Evolutionary conservation across 2,888 invertebrate genomes (phyloP).

Genomic region (Caenorhabditis sp.): DNA sequence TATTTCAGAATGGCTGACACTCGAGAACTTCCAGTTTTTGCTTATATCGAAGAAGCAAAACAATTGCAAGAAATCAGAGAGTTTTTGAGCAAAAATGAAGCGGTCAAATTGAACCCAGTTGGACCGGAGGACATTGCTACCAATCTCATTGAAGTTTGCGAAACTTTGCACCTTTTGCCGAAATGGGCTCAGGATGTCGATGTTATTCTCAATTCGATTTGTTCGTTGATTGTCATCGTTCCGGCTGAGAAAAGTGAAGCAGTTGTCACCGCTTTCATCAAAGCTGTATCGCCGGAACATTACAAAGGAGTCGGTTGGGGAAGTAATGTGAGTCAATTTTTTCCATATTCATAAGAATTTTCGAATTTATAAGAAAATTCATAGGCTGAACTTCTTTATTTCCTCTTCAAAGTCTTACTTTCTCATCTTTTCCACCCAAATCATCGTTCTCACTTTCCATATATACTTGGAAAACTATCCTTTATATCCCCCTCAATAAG

Average conservation of each 20-base stretch:
- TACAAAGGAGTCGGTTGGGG: conserved; percentile 61
- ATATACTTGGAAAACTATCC: no score
- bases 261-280: conserved; percentile 76
- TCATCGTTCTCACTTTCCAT: no score
- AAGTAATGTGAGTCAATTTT: conserved; percentile 41
- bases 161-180: conserved; percentile 20
- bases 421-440: no score
- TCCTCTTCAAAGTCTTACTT: no score
- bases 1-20: conserved; percentile 55
- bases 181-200: conserved; percentile 79
- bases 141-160: conserved; percentile 48
- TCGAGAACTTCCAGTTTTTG: conserved; percentile 61
- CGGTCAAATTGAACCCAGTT: conserved; percentile 32
- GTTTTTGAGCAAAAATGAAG: conserved; percentile 80
- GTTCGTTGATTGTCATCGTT: conserved; percentile 88
- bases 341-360: no score
- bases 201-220: conserved; percentile 91
- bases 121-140: conserved; percentile 40
- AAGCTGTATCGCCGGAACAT: conserved; percentile 30
- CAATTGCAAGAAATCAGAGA: conserved; percentile 80
- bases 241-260: conserved; percentile 86
- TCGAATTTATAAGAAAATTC: no score
- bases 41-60: conserved; percentile 52
- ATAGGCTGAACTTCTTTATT: no score
- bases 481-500: no score